A percentile compares a stretch with the other conserved stretches of the same genome.
phyloP scores from a whole-genome alignment of 2,888 invertebrate species.

The Cephus nigrinus region DNA sequence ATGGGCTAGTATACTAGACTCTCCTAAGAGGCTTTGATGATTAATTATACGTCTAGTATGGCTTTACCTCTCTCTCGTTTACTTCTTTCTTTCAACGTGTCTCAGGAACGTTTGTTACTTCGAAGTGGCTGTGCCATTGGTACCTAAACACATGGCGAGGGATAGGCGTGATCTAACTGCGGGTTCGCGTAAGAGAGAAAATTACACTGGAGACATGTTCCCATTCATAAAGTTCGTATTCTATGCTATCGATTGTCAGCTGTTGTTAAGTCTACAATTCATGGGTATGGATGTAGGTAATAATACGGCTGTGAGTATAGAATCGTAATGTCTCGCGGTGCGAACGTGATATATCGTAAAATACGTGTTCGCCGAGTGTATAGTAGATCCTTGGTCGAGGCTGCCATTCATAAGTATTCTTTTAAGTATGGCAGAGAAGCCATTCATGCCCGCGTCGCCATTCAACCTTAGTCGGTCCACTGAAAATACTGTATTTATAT shows the following conservation, averaged over 20 bases:
- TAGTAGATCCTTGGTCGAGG: not conserved
- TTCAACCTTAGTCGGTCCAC: not conserved
- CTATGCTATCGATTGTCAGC: not conserved
- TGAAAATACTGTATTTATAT: not conserved
- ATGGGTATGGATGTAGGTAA: not conserved
- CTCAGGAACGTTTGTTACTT: not conserved
- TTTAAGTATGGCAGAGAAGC: not conserved
- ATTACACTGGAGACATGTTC: not conserved
- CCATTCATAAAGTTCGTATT: not conserved
- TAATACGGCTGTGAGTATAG: not conserved
- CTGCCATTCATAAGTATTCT: not conserved
- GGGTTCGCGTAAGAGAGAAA: not conserved
- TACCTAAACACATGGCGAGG: not conserved
- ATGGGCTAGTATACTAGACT: not conserved
- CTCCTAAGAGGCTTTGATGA: not conserved
- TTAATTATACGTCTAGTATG: not conserved
- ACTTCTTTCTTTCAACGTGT: not conserved
- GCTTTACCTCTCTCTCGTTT: not conserved
- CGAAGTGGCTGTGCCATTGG: not conserved
- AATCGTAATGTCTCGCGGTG: not conserved
- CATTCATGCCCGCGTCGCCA: not conserved
- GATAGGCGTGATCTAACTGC: not conserved
- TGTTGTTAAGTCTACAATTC: not conserved
- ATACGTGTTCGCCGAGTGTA: not conserved
- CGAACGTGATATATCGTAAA: not conserved